Percentiles rank a stretch among this genome's conserved stretches.
Conservation (phyloP, 2,888 invertebrate genomes). For the Ormyrus nitidulus region DNA sequence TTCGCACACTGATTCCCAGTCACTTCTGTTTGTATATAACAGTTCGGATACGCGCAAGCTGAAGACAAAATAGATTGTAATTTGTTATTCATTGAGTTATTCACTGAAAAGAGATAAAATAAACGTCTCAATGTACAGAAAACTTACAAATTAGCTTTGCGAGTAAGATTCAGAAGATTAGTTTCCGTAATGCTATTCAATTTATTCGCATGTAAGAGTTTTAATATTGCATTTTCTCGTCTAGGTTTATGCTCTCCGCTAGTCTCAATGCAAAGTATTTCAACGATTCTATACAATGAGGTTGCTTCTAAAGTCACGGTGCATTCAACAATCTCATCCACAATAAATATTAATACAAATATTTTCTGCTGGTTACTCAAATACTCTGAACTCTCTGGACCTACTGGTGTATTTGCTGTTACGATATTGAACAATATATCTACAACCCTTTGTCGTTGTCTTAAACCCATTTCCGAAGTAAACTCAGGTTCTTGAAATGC, state of each 20-base stretch:
- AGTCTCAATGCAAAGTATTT: conserved; percentile 67
- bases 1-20: conserved; percentile 72
- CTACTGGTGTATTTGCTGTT: conserved; percentile 75
- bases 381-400: conserved; percentile 67
- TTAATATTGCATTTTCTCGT: conserved; percentile 69
- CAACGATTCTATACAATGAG: conserved; percentile 68
- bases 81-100: not conserved
- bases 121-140: not conserved
- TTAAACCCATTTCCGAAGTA: conserved; percentile 82
- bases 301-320: conserved; percentile 68
- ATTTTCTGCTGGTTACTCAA: conserved; percentile 67
- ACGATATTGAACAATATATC: conserved; percentile 87
- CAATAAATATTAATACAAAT: conserved; percentile 69
- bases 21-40: conserved; percentile 70
- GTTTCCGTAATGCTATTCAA: conserved; percentile 69
- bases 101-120: not conserved
- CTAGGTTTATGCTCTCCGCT: conserved; percentile 63
- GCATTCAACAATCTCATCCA: conserved; percentile 70
- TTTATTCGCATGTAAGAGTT: conserved; percentile 69
- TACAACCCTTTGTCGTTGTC: conserved; percentile 85
- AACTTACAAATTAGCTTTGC: conserved; percentile 72
- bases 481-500: conserved; percentile 90
- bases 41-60: conserved; percentile 71
- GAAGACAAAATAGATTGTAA: conserved; percentile 51
- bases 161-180: conserved; percentile 68